Evolutionary conservation across 2,113 vertebrate species (phyloP), one percentile per base, ranked within the genome.

Genomic region (Aleadryas rufinucha): DNA sequence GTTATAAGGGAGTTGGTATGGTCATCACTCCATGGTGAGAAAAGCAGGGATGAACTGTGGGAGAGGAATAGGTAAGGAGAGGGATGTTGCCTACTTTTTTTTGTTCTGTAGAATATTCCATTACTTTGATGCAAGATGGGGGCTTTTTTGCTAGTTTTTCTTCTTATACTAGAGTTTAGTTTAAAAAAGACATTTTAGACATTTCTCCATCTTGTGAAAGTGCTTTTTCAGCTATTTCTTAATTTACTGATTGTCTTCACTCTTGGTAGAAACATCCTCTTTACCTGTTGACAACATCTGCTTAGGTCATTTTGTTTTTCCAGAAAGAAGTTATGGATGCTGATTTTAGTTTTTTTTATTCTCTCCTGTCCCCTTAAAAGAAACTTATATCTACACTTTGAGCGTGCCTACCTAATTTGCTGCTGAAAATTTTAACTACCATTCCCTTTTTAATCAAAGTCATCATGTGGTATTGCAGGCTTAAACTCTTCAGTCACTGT

Each of bases 351-450:
- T 59, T 49, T 53, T 42, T 66, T 18, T 15, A 26, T 27, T 45
- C 18, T 21, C 6, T 7, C 8, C 6, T 26, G 4, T 5, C 1
- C 30, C 5, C 23, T 56, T 64, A 53, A 71, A 1, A 2, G 22
- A 27, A 89, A 52, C 8, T 61, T 45, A 30, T 59, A 64, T 68
- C 22, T 82, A 22, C 4, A 27, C 5, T 82, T 64, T 79, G 41
- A 89, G 11, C 20, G 53, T 65, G 31, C 14, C 13, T 71, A 33
- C 13, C 31, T 75, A 33, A 82, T 91, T 68, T 75, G 16, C 24
- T 75, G 16, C 16, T 91, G 69, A 78, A 52, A 84, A 68, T 44
- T 33, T 45, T 53, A 44, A 47, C n/a, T 49, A 37, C n/a, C 65
- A 37, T 69, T 68, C 23, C 49, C 12, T 76, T 87, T 89, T n/a